Evolutionary conservation across 2,113 vertebrate genomes (phyloP).

Genomic region (Microtus montanus): DNA sequence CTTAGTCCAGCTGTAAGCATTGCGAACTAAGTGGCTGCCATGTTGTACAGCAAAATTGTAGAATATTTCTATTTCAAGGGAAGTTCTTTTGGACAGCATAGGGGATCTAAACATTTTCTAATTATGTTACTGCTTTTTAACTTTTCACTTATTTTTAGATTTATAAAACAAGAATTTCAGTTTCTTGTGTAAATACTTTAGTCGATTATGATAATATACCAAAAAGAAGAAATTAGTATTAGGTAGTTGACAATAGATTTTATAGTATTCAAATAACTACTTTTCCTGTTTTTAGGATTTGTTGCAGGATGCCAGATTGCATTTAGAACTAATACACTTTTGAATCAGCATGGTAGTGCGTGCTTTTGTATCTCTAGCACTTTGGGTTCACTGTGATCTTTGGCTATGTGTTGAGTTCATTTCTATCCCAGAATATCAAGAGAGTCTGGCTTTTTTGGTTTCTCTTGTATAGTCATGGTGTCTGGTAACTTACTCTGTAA

Average conservation of each 20-base stretch:
- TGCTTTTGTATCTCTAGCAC: neutral
- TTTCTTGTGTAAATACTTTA: neutral
- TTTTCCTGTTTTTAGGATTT: conserved; percentile 27
- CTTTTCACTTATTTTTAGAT: conserved; percentile 11
- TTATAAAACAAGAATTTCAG: neutral
- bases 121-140: neutral
- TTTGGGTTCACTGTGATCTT: neutral
- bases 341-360: neutral
- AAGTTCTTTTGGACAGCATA: neutral
- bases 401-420: neutral
- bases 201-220: neutral
- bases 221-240: conserved; percentile 25
- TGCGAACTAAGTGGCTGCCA: neutral
- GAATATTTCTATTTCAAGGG: neutral
- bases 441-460: neutral
- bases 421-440: neutral
- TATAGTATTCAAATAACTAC: neutral
- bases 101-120: neutral
- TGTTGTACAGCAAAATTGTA: conserved; percentile 3
- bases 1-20: neutral
- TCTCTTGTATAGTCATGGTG: neutral
- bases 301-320: neutral
- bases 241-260: neutral
- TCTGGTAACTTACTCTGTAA: neutral
- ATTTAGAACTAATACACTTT: conserved; percentile 30